phyloP scores from a whole-genome alignment of 1,140 invertebrate genomes.

The Paramacrobiotus metropolitanus region DNA sequence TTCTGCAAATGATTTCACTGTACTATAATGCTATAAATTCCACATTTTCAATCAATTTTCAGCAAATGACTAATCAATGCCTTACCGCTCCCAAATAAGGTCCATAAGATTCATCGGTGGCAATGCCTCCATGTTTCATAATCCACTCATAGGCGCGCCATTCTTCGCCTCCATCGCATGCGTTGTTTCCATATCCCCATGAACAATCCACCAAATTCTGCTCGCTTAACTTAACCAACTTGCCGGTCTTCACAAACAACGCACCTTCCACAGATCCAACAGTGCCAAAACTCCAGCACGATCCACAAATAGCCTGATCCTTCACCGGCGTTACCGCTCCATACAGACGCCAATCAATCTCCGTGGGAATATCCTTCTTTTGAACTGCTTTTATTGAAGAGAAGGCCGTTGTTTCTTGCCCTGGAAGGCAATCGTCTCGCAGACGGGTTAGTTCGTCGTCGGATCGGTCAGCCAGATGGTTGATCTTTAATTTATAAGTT shows the following conservation, averaged over 20 bases:
- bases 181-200: conserved; percentile 87
- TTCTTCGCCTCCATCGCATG: conserved; percentile 76
- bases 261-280: conserved; percentile 76
- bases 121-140: conserved; percentile 62
- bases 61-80: too few species aligned
- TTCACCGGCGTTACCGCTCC: conserved; percentile 80
- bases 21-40: too few species aligned
- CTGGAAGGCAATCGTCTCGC: conserved; percentile 39
- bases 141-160: conserved; percentile 77
- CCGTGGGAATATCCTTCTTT: conserved; percentile 14
- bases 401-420: conserved; percentile 38
- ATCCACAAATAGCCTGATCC: conserved; percentile 73
- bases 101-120: conserved; percentile 68
- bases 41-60: too few species aligned
- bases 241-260: conserved; percentile 46
- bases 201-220: conserved; percentile 77
- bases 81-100: conserved; percentile 58
- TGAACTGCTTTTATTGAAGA: conserved; percentile 31
- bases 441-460: conserved; percentile 51
- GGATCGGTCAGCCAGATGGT: conserved; percentile 64
- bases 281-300: conserved; percentile 88
- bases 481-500: conserved; percentile 48
- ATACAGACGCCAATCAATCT: conserved; percentile 65
- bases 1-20: too few species aligned
- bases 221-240: conserved; percentile 39